Evolutionary conservation across 2,888 invertebrate genomes (phyloP).

Genomic region (Carpatolechia fugitivella): DNA sequence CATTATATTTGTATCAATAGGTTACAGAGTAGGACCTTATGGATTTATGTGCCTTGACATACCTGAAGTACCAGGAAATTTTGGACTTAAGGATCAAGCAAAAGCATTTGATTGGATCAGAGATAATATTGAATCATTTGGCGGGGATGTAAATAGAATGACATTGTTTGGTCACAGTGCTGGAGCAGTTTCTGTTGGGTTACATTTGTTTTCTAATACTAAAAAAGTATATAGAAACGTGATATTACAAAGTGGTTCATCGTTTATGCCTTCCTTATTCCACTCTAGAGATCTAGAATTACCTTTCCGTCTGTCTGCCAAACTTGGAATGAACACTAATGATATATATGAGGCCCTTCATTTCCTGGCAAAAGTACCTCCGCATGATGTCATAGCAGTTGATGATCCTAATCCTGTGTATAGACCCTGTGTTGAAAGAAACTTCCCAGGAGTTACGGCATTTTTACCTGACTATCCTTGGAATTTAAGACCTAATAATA

Average conservation of each 20-base stretch:
- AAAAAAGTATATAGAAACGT: too few relatives aligned
- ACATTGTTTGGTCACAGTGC: constrained; percentile 28
- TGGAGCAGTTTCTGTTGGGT: constrained; percentile 24
- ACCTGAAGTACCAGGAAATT: constrained; percentile 29
- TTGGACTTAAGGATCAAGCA: constrained; percentile 28
- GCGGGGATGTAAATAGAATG: constrained; percentile 25
- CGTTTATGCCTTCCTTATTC: too few relatives aligned
- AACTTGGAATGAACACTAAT: constrained; percentile 26
- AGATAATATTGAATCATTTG: constrained; percentile 27
- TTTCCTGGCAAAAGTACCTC: constrained; percentile 25
- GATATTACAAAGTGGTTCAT: constrained; percentile 50
- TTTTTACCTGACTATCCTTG: constrained; percentile 33
- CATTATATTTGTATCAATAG: constrained; percentile 31
- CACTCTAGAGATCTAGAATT: constrained; percentile 20
- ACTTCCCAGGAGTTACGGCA: constrained; percentile 33
- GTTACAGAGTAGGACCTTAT: constrained; percentile 29
- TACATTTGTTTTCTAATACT: constrained; percentile 39
- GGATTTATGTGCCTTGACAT: constrained; percentile 31
- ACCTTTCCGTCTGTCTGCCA: constrained; percentile 26
- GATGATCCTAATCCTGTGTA: constrained; percentile 22
- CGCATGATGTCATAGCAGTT: constrained; percentile 28
- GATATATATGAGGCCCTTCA: constrained; percentile 28
- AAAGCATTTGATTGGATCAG: constrained; percentile 27
- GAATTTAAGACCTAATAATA: constrained; percentile 23
- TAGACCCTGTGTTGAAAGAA: constrained; percentile 37